Evolutionary conservation across 2,888 invertebrate species (phyloP).

Genomic region (Diloba caeruleocephala): DNA sequence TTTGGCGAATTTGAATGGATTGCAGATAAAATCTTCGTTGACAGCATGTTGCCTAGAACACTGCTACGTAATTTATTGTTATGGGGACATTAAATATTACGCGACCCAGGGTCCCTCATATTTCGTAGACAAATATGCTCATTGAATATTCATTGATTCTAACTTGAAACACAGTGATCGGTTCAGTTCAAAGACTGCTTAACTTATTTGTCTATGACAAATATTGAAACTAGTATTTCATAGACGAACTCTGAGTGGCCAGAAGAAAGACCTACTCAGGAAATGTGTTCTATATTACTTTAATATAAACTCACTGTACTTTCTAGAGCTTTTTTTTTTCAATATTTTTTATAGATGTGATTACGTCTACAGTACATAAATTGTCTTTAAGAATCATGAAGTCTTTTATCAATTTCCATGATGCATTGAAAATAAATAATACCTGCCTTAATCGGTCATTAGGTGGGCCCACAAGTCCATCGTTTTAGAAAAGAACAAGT

Average conservation of each 20-base stretch:
- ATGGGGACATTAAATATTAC: slow-evolving; percentile 32
- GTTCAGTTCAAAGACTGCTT: slow-evolving; percentile 25
- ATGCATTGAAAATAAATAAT: slow-evolving; percentile 39
- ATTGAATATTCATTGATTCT: slow-evolving; percentile 40
- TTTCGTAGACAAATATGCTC: slow-evolving; percentile 30
- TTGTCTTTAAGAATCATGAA: not conserved
- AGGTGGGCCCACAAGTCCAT: slow-evolving; percentile 56
- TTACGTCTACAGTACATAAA: slow-evolving; percentile 1
- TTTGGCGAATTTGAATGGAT: slow-evolving; percentile 73
- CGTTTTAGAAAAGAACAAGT: slow-evolving; percentile 61
- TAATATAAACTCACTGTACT: slow-evolving; percentile 14
- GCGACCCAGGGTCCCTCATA: slow-evolving; percentile 25
- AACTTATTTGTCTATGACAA: slow-evolving; percentile 43
- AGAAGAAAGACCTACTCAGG: slow-evolving; percentile 12
- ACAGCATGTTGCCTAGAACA: slow-evolving; percentile 56
- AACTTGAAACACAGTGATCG: slow-evolving; percentile 18
- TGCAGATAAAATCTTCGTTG: slow-evolving; percentile 74
- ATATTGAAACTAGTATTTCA: slow-evolving; percentile 33
- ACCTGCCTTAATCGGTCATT: slow-evolving; percentile 65
- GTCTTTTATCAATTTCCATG: no score
- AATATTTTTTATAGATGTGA: slow-evolving; percentile 10
- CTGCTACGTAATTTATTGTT: slow-evolving; percentile 52
- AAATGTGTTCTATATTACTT: slow-evolving; percentile 20
- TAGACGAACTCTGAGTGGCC: slow-evolving; percentile 2
- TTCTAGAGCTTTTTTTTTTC: slow-evolving; percentile 3